Conservation (phyloP, 2,888 invertebrate genomes). For the Torymus texanus region DNA sequence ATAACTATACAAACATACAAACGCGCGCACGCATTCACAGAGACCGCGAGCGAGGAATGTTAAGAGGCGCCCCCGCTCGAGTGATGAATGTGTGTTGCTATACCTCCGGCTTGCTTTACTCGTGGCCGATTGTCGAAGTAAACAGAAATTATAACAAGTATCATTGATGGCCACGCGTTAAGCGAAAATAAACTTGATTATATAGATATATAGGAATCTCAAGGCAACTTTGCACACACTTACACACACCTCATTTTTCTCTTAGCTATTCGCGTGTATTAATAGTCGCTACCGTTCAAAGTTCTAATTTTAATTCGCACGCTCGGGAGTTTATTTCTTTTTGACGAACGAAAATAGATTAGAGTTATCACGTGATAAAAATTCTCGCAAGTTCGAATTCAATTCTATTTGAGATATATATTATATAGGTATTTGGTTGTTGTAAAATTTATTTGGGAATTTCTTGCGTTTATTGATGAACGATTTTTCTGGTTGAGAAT, state of each 20-base stretch:
- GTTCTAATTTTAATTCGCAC: conserved; percentile 30
- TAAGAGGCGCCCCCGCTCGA: conserved; percentile 12
- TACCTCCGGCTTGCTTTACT: neutral
- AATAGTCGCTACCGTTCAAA: conserved; percentile 21
- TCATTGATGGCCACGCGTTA: conserved; percentile 14
- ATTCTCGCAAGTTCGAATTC: neutral
- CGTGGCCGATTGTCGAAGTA: conserved; percentile 13
- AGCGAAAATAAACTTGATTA: conserved; percentile 27
- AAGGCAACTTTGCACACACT: neutral
- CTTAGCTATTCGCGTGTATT: conserved; percentile 3
- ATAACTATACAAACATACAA: conserved; percentile 8
- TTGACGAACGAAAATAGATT: neutral
- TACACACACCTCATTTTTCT: conserved; percentile 20
- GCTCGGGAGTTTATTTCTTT: conserved; percentile 1
- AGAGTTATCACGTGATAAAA: conserved; percentile 1
- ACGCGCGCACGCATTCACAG: neutral
- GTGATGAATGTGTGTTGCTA: conserved; percentile 17
- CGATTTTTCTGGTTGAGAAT: too few species aligned
- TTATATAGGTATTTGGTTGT: too few species aligned
- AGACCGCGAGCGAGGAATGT: conserved; percentile 15
- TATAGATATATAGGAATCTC: conserved; percentile 6
- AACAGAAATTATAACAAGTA: conserved; percentile 4
- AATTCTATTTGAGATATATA: too few species aligned
- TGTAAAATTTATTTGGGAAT: too few species aligned
- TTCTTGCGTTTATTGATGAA: too few species aligned